These are phyloP conservation scores for Carcharodon carcharias DNA, from an alignment of 2,797 vertebrate species.

Conservation along the genomic window DNA sequence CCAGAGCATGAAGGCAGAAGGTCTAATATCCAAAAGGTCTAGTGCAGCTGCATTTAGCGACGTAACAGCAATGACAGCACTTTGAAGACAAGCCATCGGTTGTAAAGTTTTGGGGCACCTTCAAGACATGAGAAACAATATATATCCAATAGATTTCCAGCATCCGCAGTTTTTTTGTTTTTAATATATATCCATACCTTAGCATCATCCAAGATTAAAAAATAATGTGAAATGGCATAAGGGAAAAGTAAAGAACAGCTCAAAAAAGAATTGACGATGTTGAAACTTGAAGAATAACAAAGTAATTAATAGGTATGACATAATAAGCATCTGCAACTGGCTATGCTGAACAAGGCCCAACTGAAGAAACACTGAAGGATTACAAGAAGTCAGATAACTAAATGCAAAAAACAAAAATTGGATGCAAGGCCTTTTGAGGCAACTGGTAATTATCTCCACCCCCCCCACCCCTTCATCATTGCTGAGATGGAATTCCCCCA, in stretches of 20 bases:
- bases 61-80: background rate
- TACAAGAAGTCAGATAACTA: background rate
- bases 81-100: background rate
- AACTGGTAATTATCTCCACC: background rate
- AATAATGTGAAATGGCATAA: background rate
- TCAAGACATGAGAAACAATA: background rate
- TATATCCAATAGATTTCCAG: too few relatives aligned
- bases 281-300: background rate
- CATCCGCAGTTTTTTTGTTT: too few relatives aligned
- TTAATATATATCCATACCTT: background rate
- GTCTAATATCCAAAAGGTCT: too few relatives aligned
- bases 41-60: background rate
- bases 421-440: background rate
- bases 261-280: background rate
- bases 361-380: background rate
- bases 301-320: background rate
- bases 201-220: background rate
- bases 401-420: background rate
- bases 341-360: background rate
- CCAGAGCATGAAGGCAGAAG: too few relatives aligned
- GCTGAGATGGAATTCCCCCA: background rate
- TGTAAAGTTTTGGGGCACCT: background rate
- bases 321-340: background rate
- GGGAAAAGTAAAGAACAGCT: background rate
- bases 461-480: fast-evolving